Evolutionary conservation across 2,888 invertebrate genomes (phyloP), one percentile per base, ranked within the genome.

Genomic region (Acronicta aceris): DNA sequence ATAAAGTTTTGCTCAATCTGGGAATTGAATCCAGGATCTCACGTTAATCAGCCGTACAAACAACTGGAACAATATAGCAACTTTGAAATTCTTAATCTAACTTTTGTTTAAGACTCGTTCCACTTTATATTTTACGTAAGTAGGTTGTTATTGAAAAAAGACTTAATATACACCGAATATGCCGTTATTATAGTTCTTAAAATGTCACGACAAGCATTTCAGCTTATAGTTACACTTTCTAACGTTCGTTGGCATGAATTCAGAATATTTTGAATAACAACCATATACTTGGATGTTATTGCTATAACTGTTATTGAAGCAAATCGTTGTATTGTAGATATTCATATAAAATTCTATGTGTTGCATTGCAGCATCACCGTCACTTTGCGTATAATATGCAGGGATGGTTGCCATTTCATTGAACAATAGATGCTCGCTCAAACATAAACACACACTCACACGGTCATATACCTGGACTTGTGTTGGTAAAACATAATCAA

Each of bases 391-490:
- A 66, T 75, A 74, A 71, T 62, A 71, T 74, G 65, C 59, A 59
- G 57, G 46, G 65, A 46, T 55, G 59, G 45, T 50, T 59, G 55
- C 67, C 43, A 46, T 81, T 74, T 72, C 69, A 74, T 70, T 73
- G 67, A 71, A 71, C 71, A 74, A 75, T 75, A 76, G 72, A 65
- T 79, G 74, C 72, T 76, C 60, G 60, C 68, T 65, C 69, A 71
- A 72, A 74, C 58, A 60, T 65, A 59, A 56, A 40, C 60, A 59
- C 55, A 51, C 27, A 42, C 21, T 62, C 16, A 52, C 52, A 38
- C 33, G 45, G 15, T 48, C 45, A n/a, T 43, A 49, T 41, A 49
- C 50, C 52, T 57, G 33, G 49, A 59, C 45, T 33, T 38, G 36
- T 42, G 13, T 12, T 17, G 41, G 17, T 27, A 10, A 25, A 52